Evolutionary conservation across 2,113 vertebrate genomes (phyloP).

Genomic region (Carassius auratus): DNA sequence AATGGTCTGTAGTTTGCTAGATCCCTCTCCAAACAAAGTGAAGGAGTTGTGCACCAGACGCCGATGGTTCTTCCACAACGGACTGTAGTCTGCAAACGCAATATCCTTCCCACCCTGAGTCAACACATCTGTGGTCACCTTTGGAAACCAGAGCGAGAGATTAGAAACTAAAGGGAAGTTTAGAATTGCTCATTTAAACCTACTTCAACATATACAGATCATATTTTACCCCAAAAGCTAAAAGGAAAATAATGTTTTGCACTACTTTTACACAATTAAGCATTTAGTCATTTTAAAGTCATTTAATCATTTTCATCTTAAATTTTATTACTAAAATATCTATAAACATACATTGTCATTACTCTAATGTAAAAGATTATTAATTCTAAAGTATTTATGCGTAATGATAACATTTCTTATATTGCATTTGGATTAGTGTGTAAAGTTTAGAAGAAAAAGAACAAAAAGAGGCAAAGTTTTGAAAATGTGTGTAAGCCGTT

Average conservation of each 20-base stretch:
- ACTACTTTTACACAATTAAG: neutral
- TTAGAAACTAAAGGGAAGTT: too few species aligned
- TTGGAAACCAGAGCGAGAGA: neutral
- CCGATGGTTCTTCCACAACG: constrained; percentile 76
- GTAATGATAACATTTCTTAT: neutral
- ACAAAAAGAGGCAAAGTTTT: too few species aligned
- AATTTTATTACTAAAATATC: neutral
- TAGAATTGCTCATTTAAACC: neutral
- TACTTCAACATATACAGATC: neutral
- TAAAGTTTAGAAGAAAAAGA: too few species aligned
- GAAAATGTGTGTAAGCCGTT: too few species aligned
- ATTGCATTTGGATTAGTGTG: neutral
- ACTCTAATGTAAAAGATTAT: neutral
- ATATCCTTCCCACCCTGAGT: constrained; percentile 79
- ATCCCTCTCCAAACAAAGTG: constrained; percentile 74
- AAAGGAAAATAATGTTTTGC: neutral
- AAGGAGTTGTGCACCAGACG: constrained; percentile 76
- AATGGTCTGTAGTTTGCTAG: constrained; percentile 72
- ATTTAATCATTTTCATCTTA: too few species aligned
- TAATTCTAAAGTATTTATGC: neutral
- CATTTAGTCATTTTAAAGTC: too few species aligned
- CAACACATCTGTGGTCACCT: constrained; percentile 78
- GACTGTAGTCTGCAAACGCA: constrained; percentile 74
- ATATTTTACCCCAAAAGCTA: neutral
- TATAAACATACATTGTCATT: neutral